Percentiles rank a stretch among this genome's conserved stretches.
Conservation (phyloP, 2,113 vertebrate species). For the Paraplagusia blochii region DNA sequence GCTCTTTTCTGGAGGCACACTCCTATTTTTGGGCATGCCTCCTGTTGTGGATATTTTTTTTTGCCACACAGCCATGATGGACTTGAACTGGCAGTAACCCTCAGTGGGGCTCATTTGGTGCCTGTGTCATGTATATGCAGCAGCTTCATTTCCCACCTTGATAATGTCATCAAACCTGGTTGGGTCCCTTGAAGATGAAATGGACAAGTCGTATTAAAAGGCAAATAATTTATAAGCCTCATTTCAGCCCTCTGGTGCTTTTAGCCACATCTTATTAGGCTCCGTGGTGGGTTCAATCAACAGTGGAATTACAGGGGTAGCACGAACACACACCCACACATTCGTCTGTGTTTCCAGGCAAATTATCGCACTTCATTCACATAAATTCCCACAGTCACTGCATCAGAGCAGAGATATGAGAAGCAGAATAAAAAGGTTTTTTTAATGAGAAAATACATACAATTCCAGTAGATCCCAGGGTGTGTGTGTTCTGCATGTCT, state of each 20-base stretch:
- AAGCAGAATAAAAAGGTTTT: conserved; percentile 13
- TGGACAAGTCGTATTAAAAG: conserved; percentile 45
- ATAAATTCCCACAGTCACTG: conserved; percentile 15
- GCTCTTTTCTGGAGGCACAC: conserved; percentile 31
- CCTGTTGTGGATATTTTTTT: conserved; percentile 5
- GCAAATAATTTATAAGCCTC: conserved; percentile 56
- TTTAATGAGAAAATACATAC: conserved; percentile 48
- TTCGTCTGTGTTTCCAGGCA: conserved; percentile 22
- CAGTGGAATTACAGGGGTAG: conserved; percentile 31
- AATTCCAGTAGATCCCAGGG: conserved; percentile 20
- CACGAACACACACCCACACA: background rate
- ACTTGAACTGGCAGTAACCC: conserved; percentile 22
- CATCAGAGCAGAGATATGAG: conserved; percentile 11
- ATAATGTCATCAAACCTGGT: conserved; percentile 33
- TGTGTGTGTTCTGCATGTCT: conserved; percentile 1
- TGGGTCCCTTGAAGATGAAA: conserved; percentile 18
- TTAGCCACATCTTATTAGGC: conserved; percentile 53
- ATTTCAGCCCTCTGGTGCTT: conserved; percentile 48
- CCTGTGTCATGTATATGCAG: conserved; percentile 14
- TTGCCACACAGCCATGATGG: conserved; percentile 7
- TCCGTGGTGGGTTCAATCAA: conserved; percentile 46
- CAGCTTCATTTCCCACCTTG: conserved; percentile 32
- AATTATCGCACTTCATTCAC: conserved; percentile 25
- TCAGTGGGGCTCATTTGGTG: conserved; percentile 28
- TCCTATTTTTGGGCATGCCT: background rate